phyloP scores from a whole-genome alignment of 1,140 invertebrate genomes.

The Telenomus remus region DNA sequence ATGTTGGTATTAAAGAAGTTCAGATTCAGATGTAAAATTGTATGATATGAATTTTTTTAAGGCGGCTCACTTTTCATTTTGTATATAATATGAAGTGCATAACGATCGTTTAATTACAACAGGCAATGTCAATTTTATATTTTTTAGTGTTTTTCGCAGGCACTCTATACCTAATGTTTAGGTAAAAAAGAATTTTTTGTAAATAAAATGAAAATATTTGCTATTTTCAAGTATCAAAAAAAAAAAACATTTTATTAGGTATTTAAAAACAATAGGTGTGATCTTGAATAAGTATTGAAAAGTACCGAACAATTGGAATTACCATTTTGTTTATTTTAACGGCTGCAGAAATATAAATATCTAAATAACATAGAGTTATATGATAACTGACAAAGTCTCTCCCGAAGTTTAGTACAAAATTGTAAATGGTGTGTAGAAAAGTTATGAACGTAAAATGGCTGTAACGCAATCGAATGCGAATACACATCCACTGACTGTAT shows the following conservation, averaged over 20 bases:
- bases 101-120: conserved; percentile 33
- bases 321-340: neutral
- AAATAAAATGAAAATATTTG: conserved; percentile 49
- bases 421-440: conserved; percentile 58
- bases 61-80: conserved; percentile 10
- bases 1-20: no score
- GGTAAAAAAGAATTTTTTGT: conserved; percentile 49
- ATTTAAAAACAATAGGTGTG: no score
- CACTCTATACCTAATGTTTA: conserved; percentile 59
- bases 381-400: conserved; percentile 30
- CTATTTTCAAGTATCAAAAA: neutral
- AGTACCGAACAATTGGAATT: neutral
- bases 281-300: neutral
- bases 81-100: conserved; percentile 17
- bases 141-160: conserved; percentile 46
- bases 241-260: neutral
- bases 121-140: conserved; percentile 47
- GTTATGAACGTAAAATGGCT: conserved; percentile 14
- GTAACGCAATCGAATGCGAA: neutral
- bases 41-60: conserved; percentile 21
- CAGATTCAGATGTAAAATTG: conserved; percentile 18
- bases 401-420: conserved; percentile 63
- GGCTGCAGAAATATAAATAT: neutral
- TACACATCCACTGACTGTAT: neutral
- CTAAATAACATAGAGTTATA: no score